Percentiles rank a stretch among this genome's conserved stretches.
Evolutionary conservation across 2,113 vertebrate genomes (phyloP).

Genomic region (Ctenodactylus gundi): DNA sequence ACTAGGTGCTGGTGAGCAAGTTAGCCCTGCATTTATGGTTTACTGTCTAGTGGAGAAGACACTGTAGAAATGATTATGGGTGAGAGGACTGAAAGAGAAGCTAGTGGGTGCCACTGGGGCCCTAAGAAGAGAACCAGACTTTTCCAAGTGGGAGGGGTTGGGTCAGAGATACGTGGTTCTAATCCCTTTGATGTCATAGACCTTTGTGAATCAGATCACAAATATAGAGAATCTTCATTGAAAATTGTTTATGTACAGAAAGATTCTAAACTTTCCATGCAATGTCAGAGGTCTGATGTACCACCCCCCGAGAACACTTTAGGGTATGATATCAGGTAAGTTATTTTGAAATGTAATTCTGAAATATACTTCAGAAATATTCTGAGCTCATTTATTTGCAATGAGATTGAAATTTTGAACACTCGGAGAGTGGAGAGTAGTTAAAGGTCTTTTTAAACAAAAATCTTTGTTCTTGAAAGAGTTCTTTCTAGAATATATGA

Average conservation of each 20-base stretch:
- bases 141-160: not conserved
- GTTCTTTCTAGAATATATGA: not conserved
- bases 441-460: not conserved
- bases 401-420: not conserved
- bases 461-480: not conserved
- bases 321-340: not conserved
- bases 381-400: not conserved
- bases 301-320: not conserved
- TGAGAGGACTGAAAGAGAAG: not conserved
- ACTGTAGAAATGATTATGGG: not conserved
- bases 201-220: not conserved
- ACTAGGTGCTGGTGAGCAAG: not conserved
- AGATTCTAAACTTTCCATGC: not conserved
- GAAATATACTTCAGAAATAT: not conserved
- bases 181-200: not conserved
- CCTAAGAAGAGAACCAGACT: not conserved
- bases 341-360: not conserved
- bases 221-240: not conserved
- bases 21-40: not conserved
- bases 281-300: not conserved
- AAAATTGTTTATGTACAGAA: not conserved
- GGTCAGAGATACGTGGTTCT: not conserved
- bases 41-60: constrained; percentile 3
- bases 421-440: not conserved
- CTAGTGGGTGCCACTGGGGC: not conserved